A percentile compares a stretch with the other conserved stretches of the same genome.
These are phyloP conservation scores for Tenthredo distinguenda DNA, from an alignment of 2,888 invertebrate genomes.

Conservation along the genomic window DNA sequence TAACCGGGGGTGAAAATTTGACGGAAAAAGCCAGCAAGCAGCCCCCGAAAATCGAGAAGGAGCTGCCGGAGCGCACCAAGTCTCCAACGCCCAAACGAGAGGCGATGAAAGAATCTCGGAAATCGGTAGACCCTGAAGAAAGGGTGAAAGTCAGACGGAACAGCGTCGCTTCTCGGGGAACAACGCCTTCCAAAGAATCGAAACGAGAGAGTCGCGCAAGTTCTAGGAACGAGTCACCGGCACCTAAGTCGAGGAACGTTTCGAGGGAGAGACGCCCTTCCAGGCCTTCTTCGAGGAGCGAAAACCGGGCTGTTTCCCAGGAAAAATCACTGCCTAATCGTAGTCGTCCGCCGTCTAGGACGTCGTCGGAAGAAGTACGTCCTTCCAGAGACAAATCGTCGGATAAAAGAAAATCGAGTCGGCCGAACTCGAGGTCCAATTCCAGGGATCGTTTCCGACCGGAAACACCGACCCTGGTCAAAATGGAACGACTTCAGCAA, in stretches of 20 bases:
- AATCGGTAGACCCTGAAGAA: constrained; percentile 50
- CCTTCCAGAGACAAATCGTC: constrained; percentile 57
- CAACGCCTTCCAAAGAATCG: constrained; percentile 60
- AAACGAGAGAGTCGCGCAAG: constrained; percentile 59
- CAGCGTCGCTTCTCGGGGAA: constrained; percentile 59
- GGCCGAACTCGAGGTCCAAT: constrained; percentile 68
- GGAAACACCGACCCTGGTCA: constrained; percentile 74
- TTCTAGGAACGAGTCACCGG: constrained; percentile 69
- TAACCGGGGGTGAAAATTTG: constrained; percentile 61
- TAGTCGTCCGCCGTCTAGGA: constrained; percentile 58
- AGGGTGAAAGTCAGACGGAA: constrained; percentile 54
- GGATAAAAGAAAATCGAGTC: constrained; percentile 58
- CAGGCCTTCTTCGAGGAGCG: constrained; percentile 68
- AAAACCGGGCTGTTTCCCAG: constrained; percentile 61
- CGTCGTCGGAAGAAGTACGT: constrained; percentile 59
- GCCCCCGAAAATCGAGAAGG: constrained; percentile 42
- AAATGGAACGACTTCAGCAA: constrained; percentile 72
- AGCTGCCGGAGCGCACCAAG: constrained; percentile 55
- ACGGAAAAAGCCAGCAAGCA: constrained; percentile 16
- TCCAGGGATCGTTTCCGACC: constrained; percentile 69
- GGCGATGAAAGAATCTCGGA: constrained; percentile 21
- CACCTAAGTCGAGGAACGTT: constrained; percentile 65
- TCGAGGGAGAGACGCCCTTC: constrained; percentile 64
- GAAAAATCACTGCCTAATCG: constrained; percentile 56
- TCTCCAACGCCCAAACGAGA: constrained; percentile 62